Evolutionary conservation across 2,797 vertebrate genomes (phyloP), one percentile per base, ranked within the genome.

Genomic region (Characodon lateralis): DNA sequence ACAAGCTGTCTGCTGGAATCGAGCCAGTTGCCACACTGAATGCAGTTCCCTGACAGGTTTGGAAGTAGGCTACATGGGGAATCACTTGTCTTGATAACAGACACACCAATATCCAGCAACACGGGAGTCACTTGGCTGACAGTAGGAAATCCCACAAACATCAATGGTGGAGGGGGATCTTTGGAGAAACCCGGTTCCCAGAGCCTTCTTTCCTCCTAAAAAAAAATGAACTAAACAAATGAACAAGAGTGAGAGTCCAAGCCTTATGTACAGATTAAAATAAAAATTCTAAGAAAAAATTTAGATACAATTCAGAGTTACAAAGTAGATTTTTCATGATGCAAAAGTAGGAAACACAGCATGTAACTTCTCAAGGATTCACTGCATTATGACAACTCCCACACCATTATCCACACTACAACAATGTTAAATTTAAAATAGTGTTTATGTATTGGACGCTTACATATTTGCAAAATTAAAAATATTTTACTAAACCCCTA

Each of bases 111-210:
- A 75, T 89, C 80, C 83, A 74, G 87, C 85, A 83, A 50, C 83
- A 79, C 76, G 77, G 88, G 83, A 85, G 82, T 84, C 78, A 83
- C 87, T 93, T 89, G 91, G 89, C 88, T 72, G 76, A 84, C 73
- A 72, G 74, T 80, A 80, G 80, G 83, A 87, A 89, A 91, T 83
- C 66, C 83, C 24, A 56, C 73, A 85, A 91, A 69, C 85, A 87
- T 80, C 84, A 84, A 77, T 72, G 68, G 85, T 74, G 76, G 85
- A 82, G 84, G 86, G 88, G 87, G 85, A 76, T 87, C 87, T 91
- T 89, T 85, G 22, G 51, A 55, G 83, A 80, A 86, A 86, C 86
- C 88, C 75, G 71, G 75, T 82, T 92, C 89, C 88, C 87, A 85
- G 72, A 71, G 41, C 75, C 71, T 75, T 72, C 73, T 28, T 43